A percentile compares a stretch with the other conserved stretches of the same genome.
Evolutionary conservation across 92 coral and sea anemone species (phyloP).

Genomic region (Zoanthus sansibaricus): DNA sequence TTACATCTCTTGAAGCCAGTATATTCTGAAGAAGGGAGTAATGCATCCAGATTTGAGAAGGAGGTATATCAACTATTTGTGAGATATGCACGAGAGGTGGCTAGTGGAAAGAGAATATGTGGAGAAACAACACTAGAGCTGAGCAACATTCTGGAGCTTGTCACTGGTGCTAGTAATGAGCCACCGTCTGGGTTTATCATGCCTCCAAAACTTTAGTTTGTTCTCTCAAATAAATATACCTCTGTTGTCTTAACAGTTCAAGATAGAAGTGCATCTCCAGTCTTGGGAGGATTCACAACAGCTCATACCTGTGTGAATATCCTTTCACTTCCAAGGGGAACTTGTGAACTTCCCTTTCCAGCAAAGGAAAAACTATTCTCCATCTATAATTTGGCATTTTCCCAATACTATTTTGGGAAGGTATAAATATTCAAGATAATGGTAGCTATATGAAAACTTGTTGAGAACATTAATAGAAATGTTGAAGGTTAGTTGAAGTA

Average conservation of each 20-base stretch:
- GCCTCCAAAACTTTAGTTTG: neutral
- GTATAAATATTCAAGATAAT: too few relatives aligned
- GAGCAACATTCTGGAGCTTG: neutral
- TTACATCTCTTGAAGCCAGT: neutral
- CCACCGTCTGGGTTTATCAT: neutral
- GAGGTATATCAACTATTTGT: conserved; percentile 15
- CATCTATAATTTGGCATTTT: neutral
- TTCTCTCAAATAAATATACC: neutral
- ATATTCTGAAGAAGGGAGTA: conserved; percentile 12
- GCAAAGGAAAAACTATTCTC: neutral
- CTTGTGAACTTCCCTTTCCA: neutral
- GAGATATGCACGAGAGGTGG: neutral
- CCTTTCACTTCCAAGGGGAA: neutral
- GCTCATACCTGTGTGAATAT: neutral
- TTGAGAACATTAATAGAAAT: too few relatives aligned
- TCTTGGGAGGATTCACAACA: neutral
- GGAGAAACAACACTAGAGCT: neutral
- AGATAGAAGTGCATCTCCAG: neutral
- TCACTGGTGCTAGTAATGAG: conserved; percentile 15
- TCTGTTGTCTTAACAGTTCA: neutral
- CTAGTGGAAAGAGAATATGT: conserved; percentile 6
- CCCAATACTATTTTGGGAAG: too few relatives aligned
- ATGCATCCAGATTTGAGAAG: neutral
- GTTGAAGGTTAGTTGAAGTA: too few relatives aligned
- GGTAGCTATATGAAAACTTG: too few relatives aligned